Conservation (phyloP, 2,888 invertebrate species). For the Leucophenga maculata region DNA sequence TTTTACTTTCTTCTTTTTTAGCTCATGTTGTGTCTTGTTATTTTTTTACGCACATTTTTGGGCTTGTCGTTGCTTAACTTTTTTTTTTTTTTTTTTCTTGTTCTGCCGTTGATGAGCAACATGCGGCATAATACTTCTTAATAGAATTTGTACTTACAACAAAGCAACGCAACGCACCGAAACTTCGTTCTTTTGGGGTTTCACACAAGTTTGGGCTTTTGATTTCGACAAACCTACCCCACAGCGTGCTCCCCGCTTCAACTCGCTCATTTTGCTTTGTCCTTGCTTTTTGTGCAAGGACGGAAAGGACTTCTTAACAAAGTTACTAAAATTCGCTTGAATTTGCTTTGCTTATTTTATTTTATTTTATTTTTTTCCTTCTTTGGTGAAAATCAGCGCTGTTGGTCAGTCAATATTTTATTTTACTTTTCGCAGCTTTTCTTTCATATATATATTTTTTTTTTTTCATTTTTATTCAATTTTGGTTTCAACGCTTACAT, state of each 20-base stretch:
- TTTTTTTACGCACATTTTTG: no score
- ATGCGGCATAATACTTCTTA: constrained; percentile 47
- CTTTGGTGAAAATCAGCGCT: not conserved
- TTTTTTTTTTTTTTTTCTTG: not conserved
- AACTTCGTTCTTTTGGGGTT: constrained; percentile 19
- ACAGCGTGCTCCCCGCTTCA: constrained; percentile 46
- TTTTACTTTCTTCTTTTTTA: no score
- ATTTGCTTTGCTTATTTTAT: not conserved
- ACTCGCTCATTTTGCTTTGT: not conserved
- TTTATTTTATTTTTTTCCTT: not conserved
- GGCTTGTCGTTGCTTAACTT: no score
- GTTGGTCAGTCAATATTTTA: constrained; percentile 16
- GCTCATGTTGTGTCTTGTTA: no score
- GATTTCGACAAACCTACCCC: constrained; percentile 33
- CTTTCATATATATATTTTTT: not conserved
- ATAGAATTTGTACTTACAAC: constrained; percentile 12
- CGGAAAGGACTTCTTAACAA: constrained; percentile 59
- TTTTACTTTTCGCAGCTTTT: not conserved
- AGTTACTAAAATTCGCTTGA: constrained; percentile 51
- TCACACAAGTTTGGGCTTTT: constrained; percentile 17
- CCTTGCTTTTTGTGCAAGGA: not conserved
- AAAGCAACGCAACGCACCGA: not conserved
- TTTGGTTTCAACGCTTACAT: not conserved
- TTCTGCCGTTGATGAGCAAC: constrained; percentile 15
- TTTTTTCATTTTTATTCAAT: not conserved